A percentile compares a stretch with the other conserved stretches of the same genome.
Evolutionary conservation across 2,888 invertebrate species (phyloP).

Genomic region (Nezara viridula): DNA sequence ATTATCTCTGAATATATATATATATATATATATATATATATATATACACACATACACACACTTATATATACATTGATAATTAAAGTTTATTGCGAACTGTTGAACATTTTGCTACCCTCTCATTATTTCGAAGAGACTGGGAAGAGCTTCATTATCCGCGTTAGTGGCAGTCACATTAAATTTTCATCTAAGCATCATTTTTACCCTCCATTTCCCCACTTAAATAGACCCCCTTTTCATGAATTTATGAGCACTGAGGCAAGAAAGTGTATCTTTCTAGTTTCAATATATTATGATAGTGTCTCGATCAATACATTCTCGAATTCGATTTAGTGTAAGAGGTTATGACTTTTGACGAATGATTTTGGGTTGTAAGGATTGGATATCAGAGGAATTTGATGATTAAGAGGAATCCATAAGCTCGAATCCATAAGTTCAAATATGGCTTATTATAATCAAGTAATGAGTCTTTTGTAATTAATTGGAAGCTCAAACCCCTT

Average conservation of each 20-base stretch:
- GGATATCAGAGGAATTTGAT: too few species aligned
- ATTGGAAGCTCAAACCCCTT: too few species aligned
- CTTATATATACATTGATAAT: too few species aligned
- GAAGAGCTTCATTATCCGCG: background rate
- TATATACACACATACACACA: too few species aligned
- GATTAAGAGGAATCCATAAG: background rate
- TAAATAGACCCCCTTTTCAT: background rate
- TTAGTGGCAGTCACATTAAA: background rate
- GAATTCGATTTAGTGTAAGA: background rate
- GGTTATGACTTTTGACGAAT: background rate
- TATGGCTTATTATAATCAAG: too few species aligned
- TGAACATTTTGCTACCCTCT: too few species aligned
- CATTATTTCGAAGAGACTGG: background rate
- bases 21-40: too few species aligned
- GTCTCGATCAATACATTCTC: background rate
- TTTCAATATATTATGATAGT: background rate
- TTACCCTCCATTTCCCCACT: background rate
- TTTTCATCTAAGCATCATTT: background rate
- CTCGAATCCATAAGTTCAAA: too few species aligned
- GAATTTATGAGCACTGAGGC: background rate
- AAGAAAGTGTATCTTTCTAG: background rate
- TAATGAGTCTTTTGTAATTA: too few species aligned
- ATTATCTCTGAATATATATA: too few species aligned
- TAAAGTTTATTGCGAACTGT: too few species aligned
- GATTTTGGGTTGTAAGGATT: too few species aligned